phyloP scores from a whole-genome alignment of 2,888 invertebrate genomes.

The Hemithea aestivaria region DNA sequence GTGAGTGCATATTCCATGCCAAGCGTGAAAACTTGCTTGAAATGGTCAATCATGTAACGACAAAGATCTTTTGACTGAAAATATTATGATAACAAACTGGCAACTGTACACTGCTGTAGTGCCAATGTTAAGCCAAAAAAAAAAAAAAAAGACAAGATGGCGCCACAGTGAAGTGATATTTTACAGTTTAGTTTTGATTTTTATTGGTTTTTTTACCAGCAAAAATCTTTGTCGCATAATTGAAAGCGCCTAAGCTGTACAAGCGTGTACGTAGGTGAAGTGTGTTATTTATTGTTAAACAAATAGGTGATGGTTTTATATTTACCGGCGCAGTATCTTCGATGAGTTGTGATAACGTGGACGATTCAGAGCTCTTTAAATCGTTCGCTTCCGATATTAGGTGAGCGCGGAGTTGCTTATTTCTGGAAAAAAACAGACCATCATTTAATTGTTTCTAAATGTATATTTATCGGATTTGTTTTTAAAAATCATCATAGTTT shows the following conservation, averaged over 20 bases:
- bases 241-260: slow-evolving; percentile 32
- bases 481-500: no score
- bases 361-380: slow-evolving; percentile 69
- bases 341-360: slow-evolving; percentile 73
- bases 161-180: no score
- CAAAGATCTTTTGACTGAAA: no score
- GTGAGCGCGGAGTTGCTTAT: slow-evolving; percentile 87
- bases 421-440: slow-evolving; percentile 73
- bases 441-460: no score
- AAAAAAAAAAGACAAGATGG: no score
- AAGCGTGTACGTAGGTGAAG: slow-evolving; percentile 39
- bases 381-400: slow-evolving; percentile 85
- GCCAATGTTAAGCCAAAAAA: no score
- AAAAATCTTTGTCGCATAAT: slow-evolving; percentile 3
- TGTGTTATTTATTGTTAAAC: background rate
- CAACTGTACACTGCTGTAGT: no score
- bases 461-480: no score
- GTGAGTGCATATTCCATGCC: slow-evolving; percentile 39
- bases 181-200: slow-evolving; percentile 16
- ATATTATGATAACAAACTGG: no score
- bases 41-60: slow-evolving; percentile 29
- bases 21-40: slow-evolving; percentile 37
- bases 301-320: slow-evolving; percentile 24
- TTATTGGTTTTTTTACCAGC: no score
- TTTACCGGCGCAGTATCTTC: slow-evolving; percentile 72